Percentiles rank a stretch among this genome's conserved stretches.
These are phyloP conservation scores for Lithophane leautieri DNA, from an alignment of 2,888 invertebrate genomes.

Conservation along the genomic window DNA sequence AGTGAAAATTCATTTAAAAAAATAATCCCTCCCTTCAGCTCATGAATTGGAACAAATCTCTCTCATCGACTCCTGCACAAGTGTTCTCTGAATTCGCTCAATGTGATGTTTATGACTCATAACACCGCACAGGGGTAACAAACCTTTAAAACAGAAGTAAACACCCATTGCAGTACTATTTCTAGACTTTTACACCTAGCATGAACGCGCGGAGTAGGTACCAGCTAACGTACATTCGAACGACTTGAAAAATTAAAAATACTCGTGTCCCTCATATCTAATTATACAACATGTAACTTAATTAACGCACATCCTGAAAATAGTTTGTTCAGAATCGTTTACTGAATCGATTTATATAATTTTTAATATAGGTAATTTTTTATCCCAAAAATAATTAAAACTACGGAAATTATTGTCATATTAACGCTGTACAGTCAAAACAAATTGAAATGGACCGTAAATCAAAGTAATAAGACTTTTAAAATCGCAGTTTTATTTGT, in stretches of 20 bases:
- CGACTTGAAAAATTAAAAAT: background rate
- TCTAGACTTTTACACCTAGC: conserved; percentile 35
- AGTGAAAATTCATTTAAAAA: background rate
- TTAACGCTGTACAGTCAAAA: too few relatives aligned
- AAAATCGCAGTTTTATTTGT: too few relatives aligned
- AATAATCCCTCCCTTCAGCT: background rate
- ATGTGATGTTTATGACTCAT: conserved; percentile 59
- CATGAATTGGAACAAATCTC: conserved; percentile 1
- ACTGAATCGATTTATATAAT: too few relatives aligned
- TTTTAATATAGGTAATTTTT: too few relatives aligned
- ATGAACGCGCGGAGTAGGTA: background rate
- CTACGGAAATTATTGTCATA: too few relatives aligned
- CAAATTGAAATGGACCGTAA: too few relatives aligned
- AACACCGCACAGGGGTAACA: conserved; percentile 58
- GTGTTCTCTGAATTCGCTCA: conserved; percentile 47
- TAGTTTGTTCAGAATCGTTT: too few relatives aligned
- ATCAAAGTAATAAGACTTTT: too few relatives aligned
- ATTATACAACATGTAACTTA: too few relatives aligned
- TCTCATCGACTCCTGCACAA: conserved; percentile 52
- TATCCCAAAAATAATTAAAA: too few relatives aligned
- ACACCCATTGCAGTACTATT: conserved; percentile 56
- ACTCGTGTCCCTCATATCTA: too few relatives aligned
- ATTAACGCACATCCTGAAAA: too few relatives aligned
- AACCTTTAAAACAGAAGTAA: conserved; percentile 61
- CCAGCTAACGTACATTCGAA: background rate